phyloP scores from a whole-genome alignment of 2,797 vertebrate genomes.

The Heteromormyrus szaboi region DNA sequence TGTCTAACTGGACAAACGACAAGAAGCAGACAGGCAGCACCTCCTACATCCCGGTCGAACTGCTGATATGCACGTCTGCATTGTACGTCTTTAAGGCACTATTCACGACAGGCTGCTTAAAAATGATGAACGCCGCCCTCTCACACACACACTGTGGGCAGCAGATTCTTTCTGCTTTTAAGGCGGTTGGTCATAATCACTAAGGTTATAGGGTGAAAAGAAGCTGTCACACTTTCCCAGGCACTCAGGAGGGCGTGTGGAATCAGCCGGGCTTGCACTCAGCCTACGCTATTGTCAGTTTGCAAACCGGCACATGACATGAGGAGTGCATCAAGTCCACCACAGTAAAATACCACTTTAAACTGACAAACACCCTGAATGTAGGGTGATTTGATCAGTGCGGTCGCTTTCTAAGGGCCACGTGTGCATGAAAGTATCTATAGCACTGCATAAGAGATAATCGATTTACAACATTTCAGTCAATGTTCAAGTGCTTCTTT shows the following conservation, averaged over 20 bases:
- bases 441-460: constrained; percentile 41
- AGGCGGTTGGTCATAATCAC: not conserved
- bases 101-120: not conserved
- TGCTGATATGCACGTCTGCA: not conserved
- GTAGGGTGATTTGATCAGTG: not conserved
- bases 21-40: constrained; percentile 37
- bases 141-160: not conserved
- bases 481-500: constrained; percentile 39
- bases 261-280: not conserved
- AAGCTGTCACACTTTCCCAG: not conserved
- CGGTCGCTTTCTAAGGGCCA: not conserved
- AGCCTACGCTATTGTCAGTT: not conserved
- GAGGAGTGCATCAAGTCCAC: not conserved
- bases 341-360: not conserved
- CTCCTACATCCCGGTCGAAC: too few species aligned
- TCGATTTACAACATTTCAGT: constrained; percentile 26
- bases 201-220: not conserved
- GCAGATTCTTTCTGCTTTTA: not conserved
- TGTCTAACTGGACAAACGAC: constrained; percentile 42
- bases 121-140: not conserved
- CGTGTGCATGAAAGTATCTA: not conserved
- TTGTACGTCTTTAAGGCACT: not conserved
- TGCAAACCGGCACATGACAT: not conserved
- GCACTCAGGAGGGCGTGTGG: not conserved
- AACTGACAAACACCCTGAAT: not conserved